Percentiles rank a stretch among this genome's conserved stretches.
Conservation (phyloP, 2,888 invertebrate species). For the Epiblema foenella region DNA sequence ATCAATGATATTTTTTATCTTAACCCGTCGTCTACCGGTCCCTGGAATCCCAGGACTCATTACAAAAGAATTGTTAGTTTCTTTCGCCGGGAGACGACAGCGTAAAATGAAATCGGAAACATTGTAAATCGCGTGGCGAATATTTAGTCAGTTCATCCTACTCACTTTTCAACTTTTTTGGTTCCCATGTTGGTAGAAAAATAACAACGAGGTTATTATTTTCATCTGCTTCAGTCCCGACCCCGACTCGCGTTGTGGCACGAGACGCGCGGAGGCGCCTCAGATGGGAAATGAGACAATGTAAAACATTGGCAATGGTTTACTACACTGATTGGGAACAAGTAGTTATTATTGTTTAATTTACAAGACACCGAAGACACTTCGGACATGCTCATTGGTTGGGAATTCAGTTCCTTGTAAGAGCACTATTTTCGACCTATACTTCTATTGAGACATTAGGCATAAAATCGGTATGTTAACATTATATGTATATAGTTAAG, state of each 20-base stretch:
- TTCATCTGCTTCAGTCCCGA: not conserved
- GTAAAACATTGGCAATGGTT: not conserved
- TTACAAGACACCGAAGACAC: not conserved
- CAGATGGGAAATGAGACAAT: not conserved
- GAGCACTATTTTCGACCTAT: too few species aligned
- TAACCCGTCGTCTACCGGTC: too few species aligned
- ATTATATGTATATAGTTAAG: too few species aligned
- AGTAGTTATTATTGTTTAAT: conserved; percentile 17
- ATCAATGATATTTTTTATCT: too few species aligned
- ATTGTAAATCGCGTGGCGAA: conserved; percentile 8
- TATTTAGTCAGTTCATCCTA: not conserved
- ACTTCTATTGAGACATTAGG: too few species aligned
- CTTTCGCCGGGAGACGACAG: too few species aligned
- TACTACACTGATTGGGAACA: conserved; percentile 7
- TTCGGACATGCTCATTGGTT: conserved; percentile 12
- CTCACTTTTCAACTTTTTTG: conserved; percentile 29
- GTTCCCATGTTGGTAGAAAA: conserved; percentile 21
- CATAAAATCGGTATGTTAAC: too few species aligned
- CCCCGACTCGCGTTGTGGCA: not conserved
- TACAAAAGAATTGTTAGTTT: too few species aligned
- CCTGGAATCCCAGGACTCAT: too few species aligned
- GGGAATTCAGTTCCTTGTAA: not conserved
- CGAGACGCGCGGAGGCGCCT: not conserved
- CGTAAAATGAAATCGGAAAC: not conserved
- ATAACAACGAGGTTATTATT: not conserved